Conservation (phyloP, 64 coral and sea anemone species). For the Montipora efflorescens region DNA sequence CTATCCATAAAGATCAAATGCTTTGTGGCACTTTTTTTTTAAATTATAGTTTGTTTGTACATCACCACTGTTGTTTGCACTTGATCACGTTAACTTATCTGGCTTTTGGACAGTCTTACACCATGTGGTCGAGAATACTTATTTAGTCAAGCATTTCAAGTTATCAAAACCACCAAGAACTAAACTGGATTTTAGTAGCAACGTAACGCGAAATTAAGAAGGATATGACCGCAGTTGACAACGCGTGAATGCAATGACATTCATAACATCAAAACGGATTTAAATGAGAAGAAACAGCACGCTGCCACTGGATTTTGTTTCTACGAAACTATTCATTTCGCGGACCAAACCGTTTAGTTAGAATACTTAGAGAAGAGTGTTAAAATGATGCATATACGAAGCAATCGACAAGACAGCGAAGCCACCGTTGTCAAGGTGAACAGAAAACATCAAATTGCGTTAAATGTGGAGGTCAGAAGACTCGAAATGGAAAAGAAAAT, state of each 20-base stretch:
- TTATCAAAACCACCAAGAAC: neutral
- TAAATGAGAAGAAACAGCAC: neutral
- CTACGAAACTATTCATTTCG: neutral
- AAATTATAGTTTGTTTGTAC: slow-evolving; percentile 25
- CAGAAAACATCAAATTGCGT: slow-evolving; percentile 70
- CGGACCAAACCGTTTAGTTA: neutral
- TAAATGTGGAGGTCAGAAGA: slow-evolving; percentile 53
- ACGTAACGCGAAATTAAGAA: neutral
- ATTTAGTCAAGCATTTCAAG: neutral
- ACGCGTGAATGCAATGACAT: neutral
- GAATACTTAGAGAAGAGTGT: neutral
- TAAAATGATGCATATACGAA: slow-evolving; percentile 11
- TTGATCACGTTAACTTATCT: neutral
- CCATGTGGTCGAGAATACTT: neutral
- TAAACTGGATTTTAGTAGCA: neutral
- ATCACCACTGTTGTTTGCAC: slow-evolving; percentile 1
- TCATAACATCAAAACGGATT: neutral
- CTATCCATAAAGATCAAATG: neutral
- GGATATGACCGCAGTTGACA: neutral
- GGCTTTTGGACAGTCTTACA: neutral
- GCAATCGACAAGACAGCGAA: slow-evolving; percentile 14
- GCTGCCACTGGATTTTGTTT: too few relatives aligned
- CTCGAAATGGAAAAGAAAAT: slow-evolving; percentile 72
- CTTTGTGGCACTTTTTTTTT: neutral
- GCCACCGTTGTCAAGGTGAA: slow-evolving; percentile 61